Percentiles rank a stretch among this genome's conserved stretches.
These are phyloP conservation scores for Neuroterus valhalla DNA, from an alignment of 1,140 invertebrate genomes.

Conservation along the genomic window DNA sequence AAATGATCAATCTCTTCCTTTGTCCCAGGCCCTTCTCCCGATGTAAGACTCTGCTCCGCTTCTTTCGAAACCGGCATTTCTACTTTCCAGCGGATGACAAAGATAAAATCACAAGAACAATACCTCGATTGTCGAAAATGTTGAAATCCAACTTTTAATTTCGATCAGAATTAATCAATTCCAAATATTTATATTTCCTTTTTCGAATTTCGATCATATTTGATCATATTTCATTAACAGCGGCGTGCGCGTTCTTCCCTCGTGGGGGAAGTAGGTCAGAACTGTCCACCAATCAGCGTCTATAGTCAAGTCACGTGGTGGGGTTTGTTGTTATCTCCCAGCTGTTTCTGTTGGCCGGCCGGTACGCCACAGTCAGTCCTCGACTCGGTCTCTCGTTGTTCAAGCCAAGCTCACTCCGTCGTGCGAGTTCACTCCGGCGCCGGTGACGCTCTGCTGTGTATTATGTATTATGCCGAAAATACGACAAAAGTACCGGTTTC, in stretches of 20 bases:
- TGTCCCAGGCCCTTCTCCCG: conserved; percentile 21
- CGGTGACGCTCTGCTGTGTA: not conserved
- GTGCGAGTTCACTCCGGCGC: not conserved
- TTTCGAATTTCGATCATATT: too few species aligned
- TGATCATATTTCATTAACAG: too few species aligned
- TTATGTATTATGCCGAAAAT: conserved; percentile 41
- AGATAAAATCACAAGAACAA: too few species aligned
- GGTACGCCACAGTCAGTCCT: conserved; percentile 60
- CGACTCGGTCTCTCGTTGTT: not conserved
- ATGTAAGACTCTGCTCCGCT: conserved; percentile 30
- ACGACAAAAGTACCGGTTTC: conserved; percentile 49
- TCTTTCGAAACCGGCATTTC: conserved; percentile 56
- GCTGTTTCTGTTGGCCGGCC: conserved; percentile 74
- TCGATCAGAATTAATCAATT: too few species aligned
- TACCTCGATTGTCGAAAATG: too few species aligned
- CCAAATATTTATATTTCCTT: too few species aligned
- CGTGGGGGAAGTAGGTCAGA: too few species aligned
- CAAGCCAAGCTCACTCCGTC: not conserved
- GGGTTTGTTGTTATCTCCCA: conserved; percentile 80
- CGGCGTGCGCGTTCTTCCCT: too few species aligned
- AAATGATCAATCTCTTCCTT: conserved; percentile 39
- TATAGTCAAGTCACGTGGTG: conserved; percentile 63
- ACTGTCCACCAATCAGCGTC: conserved; percentile 66
- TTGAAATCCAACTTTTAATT: too few species aligned
- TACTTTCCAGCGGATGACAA: conserved; percentile 59